Percentiles rank a stretch among this genome's conserved stretches.
phyloP scores from a whole-genome alignment of 2,797 vertebrate species.

The Taeniopygia guttata region DNA sequence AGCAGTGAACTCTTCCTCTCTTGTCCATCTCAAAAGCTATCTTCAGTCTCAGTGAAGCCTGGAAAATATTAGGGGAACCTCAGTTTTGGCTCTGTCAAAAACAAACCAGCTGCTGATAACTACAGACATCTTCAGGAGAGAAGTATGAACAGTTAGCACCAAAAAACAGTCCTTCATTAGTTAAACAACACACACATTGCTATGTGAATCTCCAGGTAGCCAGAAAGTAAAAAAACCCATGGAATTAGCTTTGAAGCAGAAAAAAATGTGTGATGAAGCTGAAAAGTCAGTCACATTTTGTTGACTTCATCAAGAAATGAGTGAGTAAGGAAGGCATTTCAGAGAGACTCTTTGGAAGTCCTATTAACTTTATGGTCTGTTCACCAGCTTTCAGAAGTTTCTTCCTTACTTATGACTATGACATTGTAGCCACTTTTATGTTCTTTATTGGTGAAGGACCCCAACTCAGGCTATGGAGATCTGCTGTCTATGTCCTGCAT shows the following conservation, averaged over 20 bases:
- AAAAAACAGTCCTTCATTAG: background rate
- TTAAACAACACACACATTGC: background rate
- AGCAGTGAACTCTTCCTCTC: background rate
- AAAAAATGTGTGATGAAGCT: background rate
- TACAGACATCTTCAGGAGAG: background rate
- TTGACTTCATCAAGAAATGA: background rate
- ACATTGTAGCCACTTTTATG: background rate
- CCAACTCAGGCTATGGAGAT: background rate
- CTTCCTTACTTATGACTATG: background rate
- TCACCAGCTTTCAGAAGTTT: background rate
- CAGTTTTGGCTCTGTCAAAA: background rate
- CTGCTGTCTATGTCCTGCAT: background rate
- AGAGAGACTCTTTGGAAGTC: background rate
- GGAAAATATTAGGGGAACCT: background rate
- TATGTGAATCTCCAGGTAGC: background rate
- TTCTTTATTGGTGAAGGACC: background rate
- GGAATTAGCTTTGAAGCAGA: background rate
- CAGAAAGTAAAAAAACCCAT: background rate
- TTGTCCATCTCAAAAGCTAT: background rate
- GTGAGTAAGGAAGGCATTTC: background rate
- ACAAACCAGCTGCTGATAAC: background rate
- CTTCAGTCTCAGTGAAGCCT: background rate
- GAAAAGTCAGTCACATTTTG: fast-evolving
- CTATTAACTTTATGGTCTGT: background rate
- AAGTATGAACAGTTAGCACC: background rate